Evolutionary conservation across 2,797 vertebrate species (phyloP).

Genomic region (Acanthurus lineatus): DNA sequence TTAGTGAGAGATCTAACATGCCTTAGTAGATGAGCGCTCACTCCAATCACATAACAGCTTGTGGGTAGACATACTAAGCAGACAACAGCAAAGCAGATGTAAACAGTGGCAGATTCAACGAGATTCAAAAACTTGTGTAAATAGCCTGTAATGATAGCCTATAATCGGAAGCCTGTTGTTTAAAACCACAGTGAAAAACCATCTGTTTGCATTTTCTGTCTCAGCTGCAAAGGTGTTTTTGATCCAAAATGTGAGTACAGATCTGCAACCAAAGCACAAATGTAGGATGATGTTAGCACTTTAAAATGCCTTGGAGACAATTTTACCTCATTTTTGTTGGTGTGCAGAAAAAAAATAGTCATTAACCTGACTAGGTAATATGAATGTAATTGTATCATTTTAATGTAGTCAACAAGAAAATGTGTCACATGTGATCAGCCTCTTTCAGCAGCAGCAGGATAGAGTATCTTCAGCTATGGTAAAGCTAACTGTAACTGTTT

Average conservation of each 20-base stretch:
- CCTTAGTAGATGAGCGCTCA: conserved; percentile 62
- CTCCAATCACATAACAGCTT: conserved; percentile 57
- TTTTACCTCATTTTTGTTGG: conserved; percentile 10
- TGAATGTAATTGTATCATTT: conserved; percentile 19
- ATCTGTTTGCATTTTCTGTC: conserved; percentile 51
- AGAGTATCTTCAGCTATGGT: background rate
- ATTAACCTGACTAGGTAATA: background rate
- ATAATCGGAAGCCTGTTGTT: conserved; percentile 58
- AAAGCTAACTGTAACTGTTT: background rate
- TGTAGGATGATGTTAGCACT: conserved; percentile 21
- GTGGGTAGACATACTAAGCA: conserved; percentile 51
- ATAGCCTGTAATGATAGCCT: conserved; percentile 49
- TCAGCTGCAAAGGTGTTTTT: conserved; percentile 8
- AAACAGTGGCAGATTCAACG: conserved; percentile 47
- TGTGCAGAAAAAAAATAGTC: conserved; percentile 12
- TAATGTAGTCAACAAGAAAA: conserved; percentile 14
- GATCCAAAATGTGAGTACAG: conserved; percentile 41
- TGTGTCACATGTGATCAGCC: background rate
- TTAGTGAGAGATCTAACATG: conserved; percentile 45
- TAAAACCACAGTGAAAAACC: conserved; percentile 46
- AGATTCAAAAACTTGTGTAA: conserved; percentile 50
- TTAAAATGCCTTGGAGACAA: background rate
- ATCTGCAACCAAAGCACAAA: conserved; percentile 39
- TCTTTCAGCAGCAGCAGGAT: background rate
- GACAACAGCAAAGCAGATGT: conserved; percentile 51